Conservation (phyloP, 2,888 invertebrate species). For the Epistrophe grossulariae region DNA sequence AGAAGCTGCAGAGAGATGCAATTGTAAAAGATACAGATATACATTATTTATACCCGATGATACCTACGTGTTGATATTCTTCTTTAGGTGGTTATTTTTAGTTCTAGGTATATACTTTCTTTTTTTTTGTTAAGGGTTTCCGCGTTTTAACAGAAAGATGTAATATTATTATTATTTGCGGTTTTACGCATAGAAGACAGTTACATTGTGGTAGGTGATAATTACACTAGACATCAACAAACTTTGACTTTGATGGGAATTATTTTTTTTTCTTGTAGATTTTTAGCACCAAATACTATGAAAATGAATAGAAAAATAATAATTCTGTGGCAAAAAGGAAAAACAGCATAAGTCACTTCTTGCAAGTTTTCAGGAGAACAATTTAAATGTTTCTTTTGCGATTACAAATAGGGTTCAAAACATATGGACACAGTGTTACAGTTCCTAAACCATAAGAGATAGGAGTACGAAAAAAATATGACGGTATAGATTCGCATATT, state of each 20-base stretch:
- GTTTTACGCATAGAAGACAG: not conserved
- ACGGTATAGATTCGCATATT: no score
- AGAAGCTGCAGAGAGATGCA: conserved; percentile 55
- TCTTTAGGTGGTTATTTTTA: conserved; percentile 64
- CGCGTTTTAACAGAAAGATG: conserved; percentile 31
- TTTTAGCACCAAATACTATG: no score
- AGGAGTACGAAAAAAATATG: no score
- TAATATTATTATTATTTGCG: not conserved
- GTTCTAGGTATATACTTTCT: conserved; percentile 52
- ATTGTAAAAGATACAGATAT: conserved; percentile 65
- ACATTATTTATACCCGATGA: conserved; percentile 37
- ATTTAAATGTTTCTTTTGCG: no score
- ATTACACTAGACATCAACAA: not conserved
- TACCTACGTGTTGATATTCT: conserved; percentile 63
- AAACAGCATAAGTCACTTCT: no score
- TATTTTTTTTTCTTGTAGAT: no score
- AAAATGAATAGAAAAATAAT: no score
- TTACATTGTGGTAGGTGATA: not conserved
- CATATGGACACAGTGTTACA: no score
- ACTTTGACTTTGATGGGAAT: not conserved
- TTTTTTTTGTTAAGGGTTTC: conserved; percentile 58
- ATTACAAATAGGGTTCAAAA: no score
- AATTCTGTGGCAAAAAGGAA: no score
- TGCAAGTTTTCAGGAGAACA: no score
- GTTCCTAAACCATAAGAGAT: no score